Evolutionary conservation across 2,113 vertebrate species (phyloP).

Genomic region (Symphodus melops): DNA sequence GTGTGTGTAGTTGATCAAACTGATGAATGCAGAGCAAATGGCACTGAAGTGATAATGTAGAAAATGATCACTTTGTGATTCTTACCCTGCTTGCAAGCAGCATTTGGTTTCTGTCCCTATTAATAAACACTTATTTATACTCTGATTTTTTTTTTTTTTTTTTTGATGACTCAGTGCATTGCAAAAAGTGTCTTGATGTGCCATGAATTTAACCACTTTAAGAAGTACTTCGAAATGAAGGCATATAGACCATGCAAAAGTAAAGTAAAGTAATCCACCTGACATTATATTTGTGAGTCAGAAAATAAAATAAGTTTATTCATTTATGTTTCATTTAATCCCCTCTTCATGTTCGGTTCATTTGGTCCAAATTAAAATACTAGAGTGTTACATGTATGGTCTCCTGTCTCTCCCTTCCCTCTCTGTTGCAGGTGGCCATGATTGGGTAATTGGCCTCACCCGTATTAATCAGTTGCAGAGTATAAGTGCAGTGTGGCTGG

Average conservation of each 20-base stretch:
- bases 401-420: too few species aligned
- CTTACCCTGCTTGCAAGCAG: constrained; percentile 32
- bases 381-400: too few species aligned
- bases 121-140: constrained; percentile 45
- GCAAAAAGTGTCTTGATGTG: constrained; percentile 6
- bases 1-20: constrained; percentile 38
- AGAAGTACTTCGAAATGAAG: neutral
- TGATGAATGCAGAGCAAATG: constrained; percentile 70
- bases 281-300: too few species aligned
- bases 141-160: constrained; percentile 22
- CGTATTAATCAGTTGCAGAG: too few species aligned
- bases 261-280: too few species aligned
- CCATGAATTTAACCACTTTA: neutral
- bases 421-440: too few species aligned
- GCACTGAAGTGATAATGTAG: constrained; percentile 62
- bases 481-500: too few species aligned
- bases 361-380: too few species aligned
- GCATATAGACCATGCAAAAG: neutral
- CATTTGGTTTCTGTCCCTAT: constrained; percentile 58
- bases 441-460: too few species aligned
- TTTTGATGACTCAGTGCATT: constrained; percentile 29
- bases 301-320: too few species aligned
- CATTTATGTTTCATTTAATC: too few species aligned
- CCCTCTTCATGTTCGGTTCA: too few species aligned
- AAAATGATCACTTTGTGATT: constrained; percentile 61